Conservation (phyloP, 1,140 invertebrate genomes). For the Agrilus planipennis region DNA sequence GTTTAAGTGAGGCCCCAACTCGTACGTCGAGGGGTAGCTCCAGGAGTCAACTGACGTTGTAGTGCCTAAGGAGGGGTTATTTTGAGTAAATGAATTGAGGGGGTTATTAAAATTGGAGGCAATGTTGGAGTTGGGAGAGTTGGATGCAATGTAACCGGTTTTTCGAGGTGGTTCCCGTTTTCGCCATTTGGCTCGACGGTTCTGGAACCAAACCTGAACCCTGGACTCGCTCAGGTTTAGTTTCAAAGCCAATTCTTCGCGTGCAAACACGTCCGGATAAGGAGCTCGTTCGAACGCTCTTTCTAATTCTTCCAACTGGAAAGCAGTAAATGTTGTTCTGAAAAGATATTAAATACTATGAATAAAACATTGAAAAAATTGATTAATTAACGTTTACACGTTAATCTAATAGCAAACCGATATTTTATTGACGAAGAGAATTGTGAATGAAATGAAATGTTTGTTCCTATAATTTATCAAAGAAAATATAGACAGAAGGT, state of each 20-base stretch:
- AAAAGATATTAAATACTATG: too few species aligned
- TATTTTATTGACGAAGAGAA: too few species aligned
- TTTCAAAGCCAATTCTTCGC: slow-evolving; percentile 86
- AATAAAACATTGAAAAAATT: slow-evolving; percentile 3
- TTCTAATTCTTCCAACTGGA: slow-evolving; percentile 90
- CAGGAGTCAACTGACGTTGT: slow-evolving; percentile 60
- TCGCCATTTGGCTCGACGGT: slow-evolving; percentile 93
- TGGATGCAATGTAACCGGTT: slow-evolving; percentile 43
- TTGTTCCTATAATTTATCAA: too few species aligned
- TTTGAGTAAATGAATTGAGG: slow-evolving; percentile 53
- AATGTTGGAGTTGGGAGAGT: slow-evolving; percentile 39
- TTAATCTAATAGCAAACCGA: too few species aligned
- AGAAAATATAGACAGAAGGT: too few species aligned
- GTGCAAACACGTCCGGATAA: slow-evolving; percentile 92
- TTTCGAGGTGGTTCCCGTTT: slow-evolving; percentile 95
- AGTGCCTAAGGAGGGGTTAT: slow-evolving; percentile 44
- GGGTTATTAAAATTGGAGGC: slow-evolving; percentile 50
- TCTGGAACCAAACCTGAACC: slow-evolving; percentile 92
- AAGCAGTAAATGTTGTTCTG: slow-evolving; percentile 93
- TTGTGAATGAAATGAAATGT: too few species aligned
- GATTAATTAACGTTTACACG: too few species aligned
- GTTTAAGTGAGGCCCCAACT: slow-evolving; percentile 56
- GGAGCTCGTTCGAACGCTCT: slow-evolving; percentile 87
- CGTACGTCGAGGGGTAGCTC: slow-evolving; percentile 64
- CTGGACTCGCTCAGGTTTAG: slow-evolving; percentile 83